Conservation (phyloP, 2,113 vertebrate species). For the Loxodonta africana region DNA sequence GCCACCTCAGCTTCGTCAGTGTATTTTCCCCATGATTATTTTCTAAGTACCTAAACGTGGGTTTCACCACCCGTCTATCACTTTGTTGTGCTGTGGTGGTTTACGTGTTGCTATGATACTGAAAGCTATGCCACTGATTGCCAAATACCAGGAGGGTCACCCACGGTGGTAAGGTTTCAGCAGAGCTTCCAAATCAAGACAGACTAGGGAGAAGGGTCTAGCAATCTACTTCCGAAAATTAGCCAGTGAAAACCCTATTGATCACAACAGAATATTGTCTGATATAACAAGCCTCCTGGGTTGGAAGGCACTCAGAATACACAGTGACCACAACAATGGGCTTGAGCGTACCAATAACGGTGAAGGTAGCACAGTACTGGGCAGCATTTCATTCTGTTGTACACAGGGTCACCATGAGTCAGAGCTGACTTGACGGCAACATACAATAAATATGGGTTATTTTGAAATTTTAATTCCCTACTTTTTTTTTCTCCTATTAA, state of each 20-base stretch:
- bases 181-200: not conserved
- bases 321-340: too few relatives aligned
- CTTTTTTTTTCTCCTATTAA: slow-evolving; percentile 22
- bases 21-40: slow-evolving; percentile 29
- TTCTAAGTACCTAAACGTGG: not conserved
- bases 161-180: not conserved
- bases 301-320: not conserved
- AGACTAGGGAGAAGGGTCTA: not conserved
- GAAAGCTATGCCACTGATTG: not conserved
- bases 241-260: not conserved
- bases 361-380: not conserved
- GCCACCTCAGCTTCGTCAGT: not conserved
- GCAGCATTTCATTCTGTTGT: not conserved
- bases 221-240: not conserved
- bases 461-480: slow-evolving; percentile 33
- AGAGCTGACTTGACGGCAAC: not conserved
- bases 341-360: not conserved
- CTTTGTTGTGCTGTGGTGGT: not conserved
- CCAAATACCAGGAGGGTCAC: not conserved
- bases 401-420: not conserved
- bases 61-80: not conserved
- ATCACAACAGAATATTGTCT: not conserved
- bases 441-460: not conserved
- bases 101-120: not conserved
- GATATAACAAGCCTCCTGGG: not conserved